phyloP scores from a whole-genome alignment of 2,888 invertebrate species.

The Pimpla rufipes region DNA sequence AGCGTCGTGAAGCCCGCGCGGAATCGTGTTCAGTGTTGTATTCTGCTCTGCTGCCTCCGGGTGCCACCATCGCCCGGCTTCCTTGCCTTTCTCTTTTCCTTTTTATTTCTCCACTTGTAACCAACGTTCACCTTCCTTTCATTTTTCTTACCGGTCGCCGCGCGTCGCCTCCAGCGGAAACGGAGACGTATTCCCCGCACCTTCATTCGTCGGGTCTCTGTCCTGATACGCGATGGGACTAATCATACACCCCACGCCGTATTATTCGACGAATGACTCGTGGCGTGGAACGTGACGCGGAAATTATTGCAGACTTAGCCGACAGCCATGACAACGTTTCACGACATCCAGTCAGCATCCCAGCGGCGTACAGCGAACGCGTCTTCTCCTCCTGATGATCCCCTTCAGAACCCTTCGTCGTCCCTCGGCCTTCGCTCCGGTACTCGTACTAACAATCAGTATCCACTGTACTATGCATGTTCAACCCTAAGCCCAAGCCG shows the following conservation, averaged over 20 bases:
- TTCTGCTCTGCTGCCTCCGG: background rate
- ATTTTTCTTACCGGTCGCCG: background rate
- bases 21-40: conserved; percentile 19
- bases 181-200: background rate
- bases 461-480: conserved; percentile 4
- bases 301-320: conserved; percentile 28
- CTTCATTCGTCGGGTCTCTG: background rate
- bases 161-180: background rate
- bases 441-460: conserved; percentile 30
- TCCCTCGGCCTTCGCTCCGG: conserved; percentile 10
- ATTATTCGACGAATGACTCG: background rate
- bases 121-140: background rate
- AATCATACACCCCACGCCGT: background rate
- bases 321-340: background rate
- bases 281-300: background rate
- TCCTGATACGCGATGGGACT: background rate
- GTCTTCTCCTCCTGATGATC: background rate
- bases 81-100: background rate
- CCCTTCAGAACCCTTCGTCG: conserved; percentile 11
- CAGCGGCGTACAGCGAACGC: background rate
- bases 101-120: conserved; percentile 20
- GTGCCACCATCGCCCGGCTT: background rate
- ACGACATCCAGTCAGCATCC: background rate
- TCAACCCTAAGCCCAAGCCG: background rate
- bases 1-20: background rate